phyloP scores from a whole-genome alignment of 2,888 invertebrate genomes.

The Gymnocheta viridis region DNA sequence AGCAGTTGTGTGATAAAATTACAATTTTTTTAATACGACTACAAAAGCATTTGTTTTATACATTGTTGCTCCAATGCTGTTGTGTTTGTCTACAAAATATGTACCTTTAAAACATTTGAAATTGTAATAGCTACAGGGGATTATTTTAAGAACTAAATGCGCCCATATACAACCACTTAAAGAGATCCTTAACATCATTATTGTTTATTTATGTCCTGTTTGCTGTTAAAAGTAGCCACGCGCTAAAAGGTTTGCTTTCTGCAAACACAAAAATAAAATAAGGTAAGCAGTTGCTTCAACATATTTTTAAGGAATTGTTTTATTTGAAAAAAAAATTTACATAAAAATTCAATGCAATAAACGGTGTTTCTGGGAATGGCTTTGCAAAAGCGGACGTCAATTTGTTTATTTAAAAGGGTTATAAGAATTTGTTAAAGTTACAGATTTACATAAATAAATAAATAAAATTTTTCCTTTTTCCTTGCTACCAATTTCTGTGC shows the following conservation, averaged over 20 bases:
- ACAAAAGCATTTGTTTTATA: background rate
- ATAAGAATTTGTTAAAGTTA: too few relatives aligned
- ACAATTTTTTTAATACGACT: background rate
- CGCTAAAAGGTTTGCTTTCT: background rate
- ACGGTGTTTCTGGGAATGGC: background rate
- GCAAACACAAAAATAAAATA: background rate
- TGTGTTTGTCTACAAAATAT: background rate
- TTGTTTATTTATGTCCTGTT: background rate
- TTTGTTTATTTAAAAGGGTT: background rate
- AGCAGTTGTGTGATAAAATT: constrained; percentile 13
- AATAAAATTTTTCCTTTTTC: too few relatives aligned
- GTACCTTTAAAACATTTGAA: constrained; percentile 16
- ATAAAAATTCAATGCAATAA: constrained; percentile 11
- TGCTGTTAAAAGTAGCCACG: background rate
- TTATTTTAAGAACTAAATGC: constrained; percentile 7
- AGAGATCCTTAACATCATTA: background rate
- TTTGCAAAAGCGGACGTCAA: background rate
- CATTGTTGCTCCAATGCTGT: background rate
- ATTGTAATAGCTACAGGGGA: background rate
- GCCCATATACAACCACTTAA: background rate
- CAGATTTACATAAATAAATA: too few relatives aligned
- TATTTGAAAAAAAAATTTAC: background rate
- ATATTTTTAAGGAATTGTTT: background rate
- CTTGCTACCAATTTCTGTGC: too few relatives aligned
- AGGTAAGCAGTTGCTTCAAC: constrained; percentile 17